A percentile compares a stretch with the other conserved stretches of the same genome.
Evolutionary conservation across 2,797 vertebrate species (phyloP).

Genomic region (Eremophila alpestris): DNA sequence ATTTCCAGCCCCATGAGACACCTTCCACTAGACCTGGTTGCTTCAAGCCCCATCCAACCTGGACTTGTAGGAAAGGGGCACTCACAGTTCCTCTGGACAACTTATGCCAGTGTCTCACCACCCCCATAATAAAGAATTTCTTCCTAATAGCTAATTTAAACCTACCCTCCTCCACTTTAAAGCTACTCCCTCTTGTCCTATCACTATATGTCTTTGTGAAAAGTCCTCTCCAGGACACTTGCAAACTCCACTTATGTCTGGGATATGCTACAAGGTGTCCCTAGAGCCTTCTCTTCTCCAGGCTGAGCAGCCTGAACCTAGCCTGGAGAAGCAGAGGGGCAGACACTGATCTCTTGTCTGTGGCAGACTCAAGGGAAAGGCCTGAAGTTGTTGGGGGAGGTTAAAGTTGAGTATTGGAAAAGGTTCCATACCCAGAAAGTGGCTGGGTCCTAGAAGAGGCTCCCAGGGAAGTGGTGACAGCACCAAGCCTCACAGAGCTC

Average conservation of each 20-base stretch:
- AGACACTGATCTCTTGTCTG: background rate
- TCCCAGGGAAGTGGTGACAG: background rate
- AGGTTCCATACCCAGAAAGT: background rate
- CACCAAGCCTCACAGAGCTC: background rate
- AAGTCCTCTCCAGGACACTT: background rate
- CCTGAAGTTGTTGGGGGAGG: background rate
- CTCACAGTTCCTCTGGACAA: background rate
- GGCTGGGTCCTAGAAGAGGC: background rate
- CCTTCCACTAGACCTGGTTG: background rate
- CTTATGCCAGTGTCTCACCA: background rate
- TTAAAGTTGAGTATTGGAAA: background rate
- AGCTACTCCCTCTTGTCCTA: background rate
- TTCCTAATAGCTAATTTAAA: background rate
- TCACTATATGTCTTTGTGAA: background rate
- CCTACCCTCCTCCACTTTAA: background rate
- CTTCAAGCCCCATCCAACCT: background rate
- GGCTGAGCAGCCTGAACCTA: background rate
- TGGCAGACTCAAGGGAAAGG: background rate
- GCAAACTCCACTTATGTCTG: background rate
- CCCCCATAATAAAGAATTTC: background rate
- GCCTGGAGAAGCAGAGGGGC: background rate
- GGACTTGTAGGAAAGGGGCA: background rate
- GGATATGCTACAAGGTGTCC: background rate
- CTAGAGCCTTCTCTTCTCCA: background rate
- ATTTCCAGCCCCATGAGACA: background rate